phyloP scores from a whole-genome alignment of 2,113 vertebrate genomes.

The Cavia aperea region DNA sequence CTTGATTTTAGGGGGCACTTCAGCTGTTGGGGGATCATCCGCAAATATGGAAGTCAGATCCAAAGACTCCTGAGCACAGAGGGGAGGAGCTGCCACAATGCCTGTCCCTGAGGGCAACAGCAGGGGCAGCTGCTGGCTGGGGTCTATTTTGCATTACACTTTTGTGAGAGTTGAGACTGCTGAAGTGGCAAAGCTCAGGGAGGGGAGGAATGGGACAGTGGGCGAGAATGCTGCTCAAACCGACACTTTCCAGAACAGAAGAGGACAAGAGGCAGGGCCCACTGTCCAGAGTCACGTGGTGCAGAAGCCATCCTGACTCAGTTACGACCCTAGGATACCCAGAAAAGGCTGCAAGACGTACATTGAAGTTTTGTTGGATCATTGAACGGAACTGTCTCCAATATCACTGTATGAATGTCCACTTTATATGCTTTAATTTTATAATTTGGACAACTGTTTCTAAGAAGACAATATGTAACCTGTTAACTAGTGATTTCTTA shows the following conservation, averaged over 20 bases:
- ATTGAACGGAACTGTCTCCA: too few relatives aligned
- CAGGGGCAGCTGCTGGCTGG: not conserved
- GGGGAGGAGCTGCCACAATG: not conserved
- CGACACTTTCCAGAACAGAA: not conserved
- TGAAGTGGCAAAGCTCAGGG: not conserved
- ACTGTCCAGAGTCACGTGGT: not conserved
- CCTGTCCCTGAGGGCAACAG: not conserved
- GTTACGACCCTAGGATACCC: not conserved
- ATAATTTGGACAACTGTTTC: too few relatives aligned
- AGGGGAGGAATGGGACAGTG: not conserved
- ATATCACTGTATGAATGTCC: too few relatives aligned
- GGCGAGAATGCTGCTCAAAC: not conserved
- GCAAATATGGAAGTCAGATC: not conserved
- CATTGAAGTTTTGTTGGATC: not conserved
- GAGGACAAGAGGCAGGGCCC: not conserved
- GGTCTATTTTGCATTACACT: not conserved
- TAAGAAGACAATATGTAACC: too few relatives aligned
- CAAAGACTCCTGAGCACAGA: not conserved
- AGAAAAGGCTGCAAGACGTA: not conserved
- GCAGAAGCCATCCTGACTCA: not conserved
- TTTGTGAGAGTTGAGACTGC: conserved; percentile 22
- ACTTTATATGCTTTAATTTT: too few relatives aligned
- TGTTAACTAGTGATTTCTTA: too few relatives aligned
- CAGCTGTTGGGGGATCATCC: not conserved
- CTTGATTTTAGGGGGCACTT: not conserved